Evolutionary conservation across 2,888 invertebrate genomes (phyloP).

Genomic region (Thymelicus sylvestris): DNA sequence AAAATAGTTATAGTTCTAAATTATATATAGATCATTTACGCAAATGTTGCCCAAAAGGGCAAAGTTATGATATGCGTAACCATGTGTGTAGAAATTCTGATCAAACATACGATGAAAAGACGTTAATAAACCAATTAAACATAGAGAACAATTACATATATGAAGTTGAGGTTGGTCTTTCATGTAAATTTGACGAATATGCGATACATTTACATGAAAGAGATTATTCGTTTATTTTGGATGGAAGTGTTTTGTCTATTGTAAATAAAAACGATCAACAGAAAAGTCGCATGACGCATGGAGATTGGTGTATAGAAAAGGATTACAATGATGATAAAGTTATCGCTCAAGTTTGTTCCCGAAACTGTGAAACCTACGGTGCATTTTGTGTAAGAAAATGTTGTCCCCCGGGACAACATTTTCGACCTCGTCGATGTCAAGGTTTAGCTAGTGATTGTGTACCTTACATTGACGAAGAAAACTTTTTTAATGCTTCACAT

Average conservation of each 20-base stretch:
- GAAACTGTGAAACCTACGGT: conserved; percentile 59
- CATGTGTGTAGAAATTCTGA: conserved; percentile 61
- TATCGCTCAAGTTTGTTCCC: conserved; percentile 68
- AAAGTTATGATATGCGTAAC: conserved; percentile 63
- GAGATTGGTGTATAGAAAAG: conserved; percentile 78
- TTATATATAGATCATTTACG: conserved; percentile 59
- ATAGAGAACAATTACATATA: conserved; percentile 56
- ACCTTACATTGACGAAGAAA: conserved; percentile 56
- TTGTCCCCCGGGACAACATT: conserved; percentile 82
- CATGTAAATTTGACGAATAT: conserved; percentile 67
- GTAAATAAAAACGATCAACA: conserved; percentile 49
- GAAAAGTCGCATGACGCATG: conserved; percentile 50
- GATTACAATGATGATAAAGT: conserved; percentile 51
- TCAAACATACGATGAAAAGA: conserved; percentile 52
- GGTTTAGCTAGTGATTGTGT: conserved; percentile 64
- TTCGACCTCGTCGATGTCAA: conserved; percentile 59
- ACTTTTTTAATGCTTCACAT: conserved; percentile 61
- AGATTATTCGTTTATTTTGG: conserved; percentile 56
- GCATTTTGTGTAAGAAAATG: conserved; percentile 81
- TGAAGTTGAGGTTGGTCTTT: conserved; percentile 62
- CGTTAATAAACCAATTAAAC: conserved; percentile 55
- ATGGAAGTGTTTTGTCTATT: conserved; percentile 59
- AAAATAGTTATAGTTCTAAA: conserved; percentile 45
- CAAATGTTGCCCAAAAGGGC: conserved; percentile 73
- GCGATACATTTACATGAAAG: conserved; percentile 63